phyloP scores from a whole-genome alignment of 2,888 invertebrate species.

The Alloplasta piceator region DNA sequence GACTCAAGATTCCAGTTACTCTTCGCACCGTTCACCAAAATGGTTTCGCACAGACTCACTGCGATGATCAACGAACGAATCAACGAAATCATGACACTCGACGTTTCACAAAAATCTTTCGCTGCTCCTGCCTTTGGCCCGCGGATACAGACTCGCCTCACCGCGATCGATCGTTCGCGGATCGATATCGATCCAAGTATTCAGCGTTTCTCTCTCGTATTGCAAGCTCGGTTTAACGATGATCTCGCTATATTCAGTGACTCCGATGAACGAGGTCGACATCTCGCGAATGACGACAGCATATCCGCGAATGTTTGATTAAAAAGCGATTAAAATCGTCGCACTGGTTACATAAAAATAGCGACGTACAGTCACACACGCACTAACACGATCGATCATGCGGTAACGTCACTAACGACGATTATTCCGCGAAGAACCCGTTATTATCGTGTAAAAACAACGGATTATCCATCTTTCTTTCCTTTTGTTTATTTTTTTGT shows the following conservation, averaged over 20 bases:
- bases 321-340: slow-evolving; percentile 9
- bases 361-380: not conserved
- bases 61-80: not conserved
- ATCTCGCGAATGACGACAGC: slow-evolving; percentile 22
- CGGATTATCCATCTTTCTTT: too few relatives aligned
- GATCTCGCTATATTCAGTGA: slow-evolving; percentile 35
- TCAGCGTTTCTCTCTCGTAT: slow-evolving; percentile 34
- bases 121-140: not conserved
- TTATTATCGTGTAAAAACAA: too few relatives aligned
- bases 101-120: slow-evolving; percentile 5
- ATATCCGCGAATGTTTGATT: slow-evolving; percentile 34
- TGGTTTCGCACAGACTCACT: slow-evolving; percentile 32
- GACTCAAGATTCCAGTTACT: not conserved
- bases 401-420: too few relatives aligned
- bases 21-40: slow-evolving; percentile 51
- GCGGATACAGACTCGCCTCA: not conserved
- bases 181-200: slow-evolving; percentile 7
- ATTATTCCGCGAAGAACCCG: too few relatives aligned
- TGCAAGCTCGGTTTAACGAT: slow-evolving; percentile 8
- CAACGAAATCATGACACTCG: not conserved
- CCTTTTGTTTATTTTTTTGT: too few relatives aligned
- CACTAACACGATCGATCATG: slow-evolving; percentile 18
- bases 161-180: not conserved
- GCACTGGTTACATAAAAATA: slow-evolving; percentile 15
- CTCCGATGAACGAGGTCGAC: slow-evolving; percentile 31